Conservation (phyloP, 2,888 invertebrate genomes). For the Celastrina argiolus region DNA sequence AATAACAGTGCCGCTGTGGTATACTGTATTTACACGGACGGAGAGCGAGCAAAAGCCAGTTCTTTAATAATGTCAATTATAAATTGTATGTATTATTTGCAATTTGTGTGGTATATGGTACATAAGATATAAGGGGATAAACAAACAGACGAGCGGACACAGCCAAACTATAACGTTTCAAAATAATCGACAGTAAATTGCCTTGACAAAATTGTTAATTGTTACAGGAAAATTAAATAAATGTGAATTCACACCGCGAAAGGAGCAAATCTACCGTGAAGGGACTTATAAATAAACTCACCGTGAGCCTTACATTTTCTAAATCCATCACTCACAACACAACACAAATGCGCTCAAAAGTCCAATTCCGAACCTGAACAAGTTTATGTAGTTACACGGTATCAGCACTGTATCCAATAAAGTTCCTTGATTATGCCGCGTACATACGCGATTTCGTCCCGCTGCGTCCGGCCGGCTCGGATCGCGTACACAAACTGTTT, state of each 20-base stretch:
- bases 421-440: conserved; percentile 43
- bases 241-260: background rate
- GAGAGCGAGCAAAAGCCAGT: too few relatives aligned
- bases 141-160: too few relatives aligned
- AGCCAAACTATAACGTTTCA: too few relatives aligned
- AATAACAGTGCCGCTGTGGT: too few relatives aligned
- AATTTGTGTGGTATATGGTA: too few relatives aligned
- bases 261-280: conserved; percentile 3
- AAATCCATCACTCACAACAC: conserved; percentile 58
- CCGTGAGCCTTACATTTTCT: conserved; percentile 58
- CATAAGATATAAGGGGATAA: too few relatives aligned
- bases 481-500: conserved; percentile 60
- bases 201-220: background rate
- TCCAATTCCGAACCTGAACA: conserved; percentile 26
- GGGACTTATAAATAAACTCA: conserved; percentile 43
- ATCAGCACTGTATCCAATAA: conserved; percentile 44
- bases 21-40: too few relatives aligned
- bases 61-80: too few relatives aligned
- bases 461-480: conserved; percentile 49
- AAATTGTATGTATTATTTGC: too few relatives aligned
- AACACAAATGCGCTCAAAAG: conserved; percentile 41
- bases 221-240: background rate
- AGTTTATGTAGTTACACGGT: background rate
- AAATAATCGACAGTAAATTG: too few relatives aligned
- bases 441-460: conserved; percentile 42